Evolutionary conservation across 1,140 invertebrate species (phyloP), one percentile per base, ranked within the genome.

Genomic region (Diprion similis): DNA sequence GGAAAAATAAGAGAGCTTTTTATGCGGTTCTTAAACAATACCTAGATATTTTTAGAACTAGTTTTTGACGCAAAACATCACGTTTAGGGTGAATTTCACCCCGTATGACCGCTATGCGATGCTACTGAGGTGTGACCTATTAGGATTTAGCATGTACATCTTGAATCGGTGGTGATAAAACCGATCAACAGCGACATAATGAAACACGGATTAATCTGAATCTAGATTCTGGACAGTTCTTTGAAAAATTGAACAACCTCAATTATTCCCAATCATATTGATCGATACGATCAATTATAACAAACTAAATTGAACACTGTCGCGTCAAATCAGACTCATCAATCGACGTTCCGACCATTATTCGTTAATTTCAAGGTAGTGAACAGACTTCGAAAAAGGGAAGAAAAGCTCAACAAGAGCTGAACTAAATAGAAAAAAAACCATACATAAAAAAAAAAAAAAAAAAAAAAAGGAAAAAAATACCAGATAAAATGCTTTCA

Each of bases 301-400:
- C 24, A 37, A 37, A 6, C 6, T 37, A 3, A 37, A 37, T 37
- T 37, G 6, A 37, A 37, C 24, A 77, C 72, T 77, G 68, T 67
- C 73, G 80, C 75, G 71, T 76, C 64, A 68, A 37, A 37, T 3
- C 24, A 37, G 2, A 37, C 6, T 37, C 24, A 37, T 37, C 24
- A 37, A 6, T 59, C n/a, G 11, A 59, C 51, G 9, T 59, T 9
- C 9, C 51, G 9, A 59, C 11, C 11, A 9, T 17, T 17, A 59
- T 59, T 59, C n/a, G n/a, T 59, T 59, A 13, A 8, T 59, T 59
- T 59, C n/a, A 59, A 59, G 51, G n/a, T 13, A 59, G 24, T 6
- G 24, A 37, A 37, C 24, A 4, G 2, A 37, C 24, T 1, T 37
- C 6, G 24, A 37, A 37, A 37, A 59, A 59, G 9, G 11, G n/a